Percentiles rank a stretch among this genome's conserved stretches.
These are phyloP conservation scores for Neoarius graeffei DNA, from an alignment of 2,113 vertebrate species.

Conservation along the genomic window DNA sequence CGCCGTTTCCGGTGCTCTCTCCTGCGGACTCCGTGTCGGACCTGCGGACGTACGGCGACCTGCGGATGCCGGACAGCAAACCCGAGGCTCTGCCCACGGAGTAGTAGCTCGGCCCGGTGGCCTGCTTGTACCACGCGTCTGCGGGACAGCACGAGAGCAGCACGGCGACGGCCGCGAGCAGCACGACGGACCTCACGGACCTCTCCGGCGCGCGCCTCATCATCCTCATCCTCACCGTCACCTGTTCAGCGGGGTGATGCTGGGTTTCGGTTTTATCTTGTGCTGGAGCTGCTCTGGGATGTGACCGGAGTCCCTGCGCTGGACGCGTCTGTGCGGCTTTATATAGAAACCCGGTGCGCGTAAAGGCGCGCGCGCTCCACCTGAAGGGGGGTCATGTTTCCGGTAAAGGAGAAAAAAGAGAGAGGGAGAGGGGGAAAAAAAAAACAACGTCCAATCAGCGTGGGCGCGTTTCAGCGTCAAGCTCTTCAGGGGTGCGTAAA, in stretches of 20 bases:
- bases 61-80: constrained; percentile 77
- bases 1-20: constrained; percentile 58
- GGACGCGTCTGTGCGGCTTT: constrained; percentile 57
- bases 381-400: constrained; percentile 59
- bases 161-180: constrained; percentile 72
- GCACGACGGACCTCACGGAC: constrained; percentile 59
- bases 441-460: constrained; percentile 54
- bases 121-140: constrained; percentile 79
- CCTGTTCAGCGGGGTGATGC: constrained; percentile 28
- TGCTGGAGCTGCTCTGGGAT: not conserved
- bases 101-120: constrained; percentile 74
- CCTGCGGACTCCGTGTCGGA: constrained; percentile 58
- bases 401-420: not conserved
- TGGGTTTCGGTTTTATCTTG: not conserved
- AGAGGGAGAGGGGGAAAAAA: no score
- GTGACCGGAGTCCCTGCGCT: not conserved
- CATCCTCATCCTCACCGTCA: constrained; percentile 27
- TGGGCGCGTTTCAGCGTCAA: not conserved
- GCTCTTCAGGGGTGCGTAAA: not conserved
- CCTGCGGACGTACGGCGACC: constrained; percentile 72
- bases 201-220: constrained; percentile 62
- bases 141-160: constrained; percentile 71
- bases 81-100: constrained; percentile 83
- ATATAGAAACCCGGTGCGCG: constrained; percentile 57
- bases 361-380: constrained; percentile 37